Conservation (phyloP, 2,113 vertebrate genomes). For the Hemibagrus wyckioides region DNA sequence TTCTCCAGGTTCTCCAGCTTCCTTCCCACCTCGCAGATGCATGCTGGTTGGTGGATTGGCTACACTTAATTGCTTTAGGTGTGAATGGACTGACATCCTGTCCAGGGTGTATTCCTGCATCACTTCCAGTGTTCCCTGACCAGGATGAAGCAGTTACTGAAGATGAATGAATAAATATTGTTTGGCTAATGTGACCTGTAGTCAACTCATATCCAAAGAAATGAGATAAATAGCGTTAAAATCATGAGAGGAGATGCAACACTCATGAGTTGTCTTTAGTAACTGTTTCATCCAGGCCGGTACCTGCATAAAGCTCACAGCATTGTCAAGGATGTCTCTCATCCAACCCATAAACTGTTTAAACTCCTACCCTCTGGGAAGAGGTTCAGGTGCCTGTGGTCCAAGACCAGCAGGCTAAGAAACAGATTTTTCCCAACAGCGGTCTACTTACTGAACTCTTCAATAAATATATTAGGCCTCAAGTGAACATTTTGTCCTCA, state of each 20-base stretch:
- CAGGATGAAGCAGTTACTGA: background rate
- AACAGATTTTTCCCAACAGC: no score
- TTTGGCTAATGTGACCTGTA: background rate
- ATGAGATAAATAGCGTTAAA: background rate
- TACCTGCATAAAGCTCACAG: no score
- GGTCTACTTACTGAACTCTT: no score
- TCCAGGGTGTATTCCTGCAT: background rate
- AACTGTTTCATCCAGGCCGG: no score
- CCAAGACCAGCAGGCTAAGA: no score
- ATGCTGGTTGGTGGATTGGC: background rate
- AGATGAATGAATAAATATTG: slow-evolving; percentile 3
- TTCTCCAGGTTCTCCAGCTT: background rate
- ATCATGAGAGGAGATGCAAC: background rate
- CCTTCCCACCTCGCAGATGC: background rate
- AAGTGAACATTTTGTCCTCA: no score
- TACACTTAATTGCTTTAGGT: background rate
- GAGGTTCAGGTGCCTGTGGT: no score
- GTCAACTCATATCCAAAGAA: background rate
- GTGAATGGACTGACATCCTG: background rate
- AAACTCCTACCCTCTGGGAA: no score
- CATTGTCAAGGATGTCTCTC: no score
- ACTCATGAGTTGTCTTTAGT: no score
- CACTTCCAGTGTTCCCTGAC: background rate
- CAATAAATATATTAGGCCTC: no score
- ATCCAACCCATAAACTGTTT: no score